Base-by-base conservation (phyloP, 2,888 invertebrate genomes). In the Lobophora halterata region DNA sequence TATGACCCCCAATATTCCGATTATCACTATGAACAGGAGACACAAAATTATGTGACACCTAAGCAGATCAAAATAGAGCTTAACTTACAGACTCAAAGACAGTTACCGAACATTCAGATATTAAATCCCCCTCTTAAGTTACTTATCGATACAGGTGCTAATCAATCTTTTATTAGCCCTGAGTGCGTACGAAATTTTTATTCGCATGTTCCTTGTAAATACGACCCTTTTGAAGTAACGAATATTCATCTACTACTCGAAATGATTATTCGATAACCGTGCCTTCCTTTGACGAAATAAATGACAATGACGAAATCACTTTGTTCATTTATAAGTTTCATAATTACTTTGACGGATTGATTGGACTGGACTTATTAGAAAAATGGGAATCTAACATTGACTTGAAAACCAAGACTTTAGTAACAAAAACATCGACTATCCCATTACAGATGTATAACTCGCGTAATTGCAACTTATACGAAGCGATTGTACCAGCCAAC, bases 241-340 rank as follows among this genome's bases (percentile, higher is more conserved):
- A 59, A 57, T 25, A 27, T 60, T 1, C 60, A 62, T 10, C 49
- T 0, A 47, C 47, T 0, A 54, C 23, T 13, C 11, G 45, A 4
- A 56, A 44, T 12, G 28, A 61, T 2, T 52, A 55, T 38, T 62
- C 61, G 0, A 52, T 62, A 6, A 54, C 46, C 0, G 1, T 61
- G 21, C 65, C 52, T 0, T 27, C 42, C 30, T 55, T 58, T 26
- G 3, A 3, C 0, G 51, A 55, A 25, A 34, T 58, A 21, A 44
- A 40, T 3, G 47, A 52, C 2, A 1, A 5, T 3, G 28, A 18
- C 4, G 5, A 42, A 7, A 34, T 58, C 0, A 59, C 25, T 1
- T 33, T 60, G 1, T 64, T 41, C 18, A 20, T 58, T 2, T 64
- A 58, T 25, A 43, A 40, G 17, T 61, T 62, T 31, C 61, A 65